Evolutionary conservation across 2,888 invertebrate species (phyloP).

Genomic region (Lasioglossum marginatum): DNA sequence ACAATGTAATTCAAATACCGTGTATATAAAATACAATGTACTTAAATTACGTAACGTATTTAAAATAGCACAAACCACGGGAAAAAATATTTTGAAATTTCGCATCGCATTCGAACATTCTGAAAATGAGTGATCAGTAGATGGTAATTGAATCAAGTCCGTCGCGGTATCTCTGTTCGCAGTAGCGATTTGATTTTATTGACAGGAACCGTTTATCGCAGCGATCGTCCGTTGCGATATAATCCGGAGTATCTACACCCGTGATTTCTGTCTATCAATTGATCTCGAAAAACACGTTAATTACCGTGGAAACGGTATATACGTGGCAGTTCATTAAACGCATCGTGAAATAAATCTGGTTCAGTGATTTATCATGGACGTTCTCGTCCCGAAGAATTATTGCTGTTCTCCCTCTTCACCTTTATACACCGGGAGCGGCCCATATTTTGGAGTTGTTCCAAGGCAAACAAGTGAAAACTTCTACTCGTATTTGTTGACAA

Average conservation of each 20-base stretch:
- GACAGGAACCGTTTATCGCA: not conserved
- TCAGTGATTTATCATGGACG: not conserved
- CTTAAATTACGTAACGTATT: too few species aligned
- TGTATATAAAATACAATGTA: too few species aligned
- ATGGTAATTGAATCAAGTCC: not conserved
- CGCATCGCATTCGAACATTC: not conserved
- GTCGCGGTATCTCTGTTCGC: not conserved
- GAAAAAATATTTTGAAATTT: too few species aligned
- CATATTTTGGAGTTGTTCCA: constrained; percentile 9
- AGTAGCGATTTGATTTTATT: not conserved
- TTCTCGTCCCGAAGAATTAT: not conserved
- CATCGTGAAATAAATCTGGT: not conserved
- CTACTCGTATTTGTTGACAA: constrained; percentile 13
- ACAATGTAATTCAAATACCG: too few species aligned
- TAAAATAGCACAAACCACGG: too few species aligned
- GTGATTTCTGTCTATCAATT: not conserved
- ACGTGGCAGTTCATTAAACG: not conserved
- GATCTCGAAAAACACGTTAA: not conserved
- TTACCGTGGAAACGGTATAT: not conserved
- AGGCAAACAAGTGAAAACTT: not conserved
- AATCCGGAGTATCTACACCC: not conserved
- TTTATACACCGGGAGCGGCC: not conserved
- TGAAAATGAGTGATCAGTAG: not conserved
- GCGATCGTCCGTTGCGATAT: not conserved
- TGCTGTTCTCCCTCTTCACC: not conserved